Base-by-base conservation (phyloP, 2,888 invertebrate genomes). In the Dasysyrphus tricinctus region DNA sequence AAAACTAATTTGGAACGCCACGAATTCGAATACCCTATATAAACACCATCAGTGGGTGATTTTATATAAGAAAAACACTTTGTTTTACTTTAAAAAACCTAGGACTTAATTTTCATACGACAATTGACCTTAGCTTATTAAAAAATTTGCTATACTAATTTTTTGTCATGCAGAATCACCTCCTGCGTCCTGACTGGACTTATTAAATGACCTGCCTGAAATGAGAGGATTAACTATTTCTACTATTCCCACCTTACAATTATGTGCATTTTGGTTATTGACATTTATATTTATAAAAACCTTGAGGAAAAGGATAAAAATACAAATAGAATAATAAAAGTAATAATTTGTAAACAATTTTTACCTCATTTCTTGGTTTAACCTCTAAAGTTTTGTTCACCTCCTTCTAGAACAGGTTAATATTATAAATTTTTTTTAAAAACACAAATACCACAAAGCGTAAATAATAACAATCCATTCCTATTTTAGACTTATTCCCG, bases 401-500 rank as follows among this genome's bases (percentile, higher is more conserved):
- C 57, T 57, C 14, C 29, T 32, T 39, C 44, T 14, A 7, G 34
- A 8, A 39, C 42, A 57, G 34, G 57, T 59, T 47, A 54, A 42
- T 24, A 3, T 34, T 24, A 61, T 61, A 61, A 54, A 24, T 67
- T 37, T 11, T n/a, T n/a, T 16, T 49, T 12, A 39, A 47, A 16
- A 49, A 54, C 29, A 54, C 14, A 54, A 54, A n/a, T n/a, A 24
- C 37, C 69, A 16, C 19, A 73, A 11, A 74, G 8, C 29, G 39
- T 56, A 75, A 74, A 67, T 42, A 74, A 80, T 51, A 75, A 80
- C 42, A 69, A 70, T 63, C 44, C 14, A 69, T 44, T 32, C 51
- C 51, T 49, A 32, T 80, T 57, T 70, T 54, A 44, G 69, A 56
- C 70, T 63, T 70, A 61, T 63, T 29, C 61, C 37, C 47, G 51